Conservation (phyloP, 2,797 vertebrate species). For the Aratinga solstitialis region DNA sequence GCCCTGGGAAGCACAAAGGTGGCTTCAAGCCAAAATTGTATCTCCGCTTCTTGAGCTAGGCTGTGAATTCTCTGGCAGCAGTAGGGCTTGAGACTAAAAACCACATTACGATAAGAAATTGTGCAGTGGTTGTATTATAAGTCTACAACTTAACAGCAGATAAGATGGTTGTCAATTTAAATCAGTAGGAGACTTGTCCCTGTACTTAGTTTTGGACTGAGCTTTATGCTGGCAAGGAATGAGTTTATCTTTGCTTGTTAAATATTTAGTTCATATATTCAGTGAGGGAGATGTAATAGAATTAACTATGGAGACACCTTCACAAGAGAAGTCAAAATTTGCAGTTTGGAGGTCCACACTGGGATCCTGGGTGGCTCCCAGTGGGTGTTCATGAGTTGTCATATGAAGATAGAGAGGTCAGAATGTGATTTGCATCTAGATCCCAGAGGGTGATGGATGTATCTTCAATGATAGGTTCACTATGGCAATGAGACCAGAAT, state of each 20-base stretch:
- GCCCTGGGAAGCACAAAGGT: background rate
- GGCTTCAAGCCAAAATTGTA: background rate
- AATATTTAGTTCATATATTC: background rate
- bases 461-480: background rate
- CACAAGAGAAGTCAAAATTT: background rate
- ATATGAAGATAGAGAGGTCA: background rate
- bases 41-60: background rate
- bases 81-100: background rate
- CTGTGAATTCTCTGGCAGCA: background rate
- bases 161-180: background rate
- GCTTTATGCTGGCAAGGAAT: background rate
- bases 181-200: background rate
- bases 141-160: background rate
- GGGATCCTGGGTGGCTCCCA: rapidly evolving
- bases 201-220: background rate
- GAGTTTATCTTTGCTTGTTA: background rate
- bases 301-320: background rate
- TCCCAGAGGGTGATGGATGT: background rate
- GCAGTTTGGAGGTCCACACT: background rate
- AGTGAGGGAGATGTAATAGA: background rate
- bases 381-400: background rate
- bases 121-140: background rate
- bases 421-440: background rate
- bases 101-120: background rate
- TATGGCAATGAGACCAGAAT: background rate